Base-by-base conservation (phyloP, 1,140 invertebrate species). In the Pogonomyrmex californicus region DNA sequence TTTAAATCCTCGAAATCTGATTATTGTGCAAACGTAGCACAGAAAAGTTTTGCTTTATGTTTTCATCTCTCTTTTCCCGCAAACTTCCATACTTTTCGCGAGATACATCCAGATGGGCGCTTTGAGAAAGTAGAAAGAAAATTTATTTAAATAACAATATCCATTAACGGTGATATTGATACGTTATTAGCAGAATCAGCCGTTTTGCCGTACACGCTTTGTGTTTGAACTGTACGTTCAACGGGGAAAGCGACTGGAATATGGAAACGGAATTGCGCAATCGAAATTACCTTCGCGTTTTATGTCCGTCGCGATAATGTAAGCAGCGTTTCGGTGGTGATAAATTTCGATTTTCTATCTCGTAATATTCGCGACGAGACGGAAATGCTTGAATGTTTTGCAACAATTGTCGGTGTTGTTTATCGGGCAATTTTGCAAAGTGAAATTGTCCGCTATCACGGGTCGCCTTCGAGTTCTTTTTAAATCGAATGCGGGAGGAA, bases 381-480 rank as follows among this genome's bases (percentile, higher is more conserved):
- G 23, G 23, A 23, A 23, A 23, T 23, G 23, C 23, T 23, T 0
- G 23, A 23, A 23, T 23, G 23, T 23, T 23, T 70, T 51, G 63
- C 38, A 73, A 66, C 47, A 36, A 88, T 87, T 77, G 78, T 51
- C 75, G 66, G 12, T 63, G n/a, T 65, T 75, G 85, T 62, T 88
- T 88, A 82, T 70, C 76, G 47, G 51, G 49, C 71, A 60, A 87
- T 83, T 62, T 23, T 14, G 4, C 33, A 47, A 58, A 38, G 41
- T 76, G 63, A 88, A 88, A 87, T 88, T 71, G 77, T 87, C 87
- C 38, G 73, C 54, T 66, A 87, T 87, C 87, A 87, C 54, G 4
- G 54, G 49, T 56, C 49, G 41, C 14, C 33, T 44, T n/a, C n/a
- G 47, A 65, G 54, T 33, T 36, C 65, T 0, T 65, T 65, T 66